Conservation (phyloP, 2,888 invertebrate species). For the Zhuqinia jingwanae region DNA sequence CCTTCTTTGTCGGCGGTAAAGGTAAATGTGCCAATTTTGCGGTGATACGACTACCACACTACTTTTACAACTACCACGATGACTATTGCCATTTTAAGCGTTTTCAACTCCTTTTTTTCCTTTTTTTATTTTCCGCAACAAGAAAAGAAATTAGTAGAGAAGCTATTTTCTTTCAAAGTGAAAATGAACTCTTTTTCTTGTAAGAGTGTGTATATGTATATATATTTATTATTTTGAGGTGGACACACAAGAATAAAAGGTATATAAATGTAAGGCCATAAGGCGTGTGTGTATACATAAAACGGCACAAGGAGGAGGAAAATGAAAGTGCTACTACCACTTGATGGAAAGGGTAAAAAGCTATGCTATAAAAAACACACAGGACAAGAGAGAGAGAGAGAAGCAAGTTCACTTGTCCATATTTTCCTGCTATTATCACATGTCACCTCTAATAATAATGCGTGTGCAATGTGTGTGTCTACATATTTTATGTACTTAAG, state of each 20-base stretch:
- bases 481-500: conserved; percentile 24
- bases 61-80: background rate
- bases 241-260: conserved; percentile 8
- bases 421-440: conserved; percentile 14
- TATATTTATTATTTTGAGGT: too few relatives aligned
- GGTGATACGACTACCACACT: background rate
- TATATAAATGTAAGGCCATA: background rate
- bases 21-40: conserved; percentile 30
- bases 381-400: background rate
- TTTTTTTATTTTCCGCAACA: background rate
- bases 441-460: conserved; percentile 50
- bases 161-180: conserved; percentile 40
- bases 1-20: background rate
- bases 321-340: conserved; percentile 2
- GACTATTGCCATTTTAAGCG: conserved; percentile 32
- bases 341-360: conserved; percentile 46
- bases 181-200: conserved; percentile 18
- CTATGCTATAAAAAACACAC: too few relatives aligned
- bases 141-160: conserved; percentile 8
- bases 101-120: conserved; percentile 9
- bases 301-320: background rate
- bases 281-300: background rate
- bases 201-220: background rate
- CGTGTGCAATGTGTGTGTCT: conserved; percentile 13
- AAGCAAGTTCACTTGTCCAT: too few relatives aligned